Base-by-base conservation (phyloP, 1,140 invertebrate genomes). In the Hyles vespertilio region DNA sequence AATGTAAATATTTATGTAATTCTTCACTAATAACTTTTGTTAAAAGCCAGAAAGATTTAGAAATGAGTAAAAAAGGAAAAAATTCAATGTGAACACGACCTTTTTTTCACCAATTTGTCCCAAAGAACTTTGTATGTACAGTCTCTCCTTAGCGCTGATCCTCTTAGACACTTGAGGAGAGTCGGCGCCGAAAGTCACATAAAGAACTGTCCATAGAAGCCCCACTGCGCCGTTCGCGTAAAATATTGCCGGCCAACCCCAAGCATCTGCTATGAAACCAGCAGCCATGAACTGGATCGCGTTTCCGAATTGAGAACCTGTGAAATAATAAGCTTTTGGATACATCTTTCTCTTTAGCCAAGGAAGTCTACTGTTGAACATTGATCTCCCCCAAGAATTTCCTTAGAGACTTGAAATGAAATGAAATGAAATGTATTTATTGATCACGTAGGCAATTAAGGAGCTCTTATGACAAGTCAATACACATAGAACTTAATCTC, bases 171-270 rank as follows among this genome's bases (percentile, higher is more conserved):
- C 69, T 0, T 80, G 70, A 2, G 96, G 95, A 32, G 87, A 87
- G 61, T 92, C 90, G 0, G 89, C 84, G 0, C 92, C 92, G 9
- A 91, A 69, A 12, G 90, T 70, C 10, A 89, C 75, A 77, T 92
- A 94, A 0, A 89, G 2, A 0, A 90, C 36, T 2, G 84, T 79
- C 93, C 93, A 94, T 0, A 87, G 0, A 0, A 92, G 56, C 2
- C 90, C 81, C 1, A 90, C 12, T 11, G 69, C 73, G 59, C 94
- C 95, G 70, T 94, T 93, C 0, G 92, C 65, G 66, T 94, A 94
- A 77, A 94, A 94, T 8, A 93, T 90, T 47, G 90, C 87, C 0
- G 92, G 92, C 93, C 93, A 94, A 4, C 93, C 93, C 3, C 77
- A 67, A 33, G 46, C 50, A 2, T 50, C 33, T 0, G 65, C 65